Conservation (phyloP, 2,113 vertebrate species). For the Condylura cristata region DNA sequence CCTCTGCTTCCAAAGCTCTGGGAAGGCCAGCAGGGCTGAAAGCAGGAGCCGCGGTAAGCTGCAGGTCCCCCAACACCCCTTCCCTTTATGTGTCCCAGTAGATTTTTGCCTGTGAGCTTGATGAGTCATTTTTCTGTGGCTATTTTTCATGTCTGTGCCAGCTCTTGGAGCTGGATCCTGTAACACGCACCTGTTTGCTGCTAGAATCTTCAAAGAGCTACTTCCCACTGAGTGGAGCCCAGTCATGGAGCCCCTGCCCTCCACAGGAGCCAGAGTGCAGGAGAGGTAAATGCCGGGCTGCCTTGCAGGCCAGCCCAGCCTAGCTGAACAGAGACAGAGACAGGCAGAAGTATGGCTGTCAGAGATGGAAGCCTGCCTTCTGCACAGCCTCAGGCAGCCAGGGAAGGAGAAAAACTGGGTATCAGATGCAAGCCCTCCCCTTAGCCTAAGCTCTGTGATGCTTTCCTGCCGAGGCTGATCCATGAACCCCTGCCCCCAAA, state of each 20-base stretch:
- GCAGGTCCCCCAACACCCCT: not conserved
- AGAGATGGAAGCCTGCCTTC: not conserved
- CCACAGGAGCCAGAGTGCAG: not conserved
- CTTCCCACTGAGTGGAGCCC: not conserved
- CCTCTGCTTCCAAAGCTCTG: not conserved
- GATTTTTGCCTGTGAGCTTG: not conserved
- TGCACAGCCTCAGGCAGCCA: not conserved
- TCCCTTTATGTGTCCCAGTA: not conserved
- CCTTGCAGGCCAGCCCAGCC: not conserved
- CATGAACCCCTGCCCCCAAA: conserved; percentile 46
- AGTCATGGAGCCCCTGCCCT: not conserved
- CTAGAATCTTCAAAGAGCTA: conserved; percentile 50
- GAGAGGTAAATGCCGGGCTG: not conserved
- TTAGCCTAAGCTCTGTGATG: not conserved
- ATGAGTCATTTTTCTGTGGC: not conserved
- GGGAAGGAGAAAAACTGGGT: not conserved
- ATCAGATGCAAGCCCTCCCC: not conserved
- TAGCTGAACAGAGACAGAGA: not conserved
- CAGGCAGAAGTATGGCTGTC: not conserved
- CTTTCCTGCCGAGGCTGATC: not conserved
- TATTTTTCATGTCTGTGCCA: not conserved
- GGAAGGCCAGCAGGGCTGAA: not conserved
- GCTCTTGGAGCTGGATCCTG: not conserved
- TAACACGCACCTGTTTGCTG: not conserved
- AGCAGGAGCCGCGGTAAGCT: not conserved